Evolutionary conservation across 2,113 vertebrate species (phyloP).

Genomic region (Syngnathus typhle): DNA sequence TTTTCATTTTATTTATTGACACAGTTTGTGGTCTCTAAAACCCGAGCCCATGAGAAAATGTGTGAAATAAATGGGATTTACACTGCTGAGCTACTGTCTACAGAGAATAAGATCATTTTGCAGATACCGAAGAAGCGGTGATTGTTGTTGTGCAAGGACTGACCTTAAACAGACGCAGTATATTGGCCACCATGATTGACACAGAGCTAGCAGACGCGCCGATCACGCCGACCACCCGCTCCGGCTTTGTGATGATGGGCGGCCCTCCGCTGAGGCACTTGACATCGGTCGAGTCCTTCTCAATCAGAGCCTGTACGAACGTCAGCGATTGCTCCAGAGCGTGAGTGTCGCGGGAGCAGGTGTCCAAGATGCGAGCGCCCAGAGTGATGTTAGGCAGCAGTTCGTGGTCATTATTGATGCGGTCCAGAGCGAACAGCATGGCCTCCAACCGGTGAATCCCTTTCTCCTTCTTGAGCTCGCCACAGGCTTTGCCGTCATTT

Average conservation of each 20-base stretch:
- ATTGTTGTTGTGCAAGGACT: conserved; percentile 35
- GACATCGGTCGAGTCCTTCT: conserved; percentile 92
- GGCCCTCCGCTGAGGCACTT: conserved; percentile 87
- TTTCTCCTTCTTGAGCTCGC: conserved; percentile 95
- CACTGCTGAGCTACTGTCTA: too few species aligned
- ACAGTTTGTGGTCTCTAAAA: not conserved
- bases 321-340: conserved; percentile 95
- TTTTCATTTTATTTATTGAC: not conserved
- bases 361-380: conserved; percentile 91
- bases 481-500: conserved; percentile 84
- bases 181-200: conserved; percentile 98
- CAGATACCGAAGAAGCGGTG: not conserved
- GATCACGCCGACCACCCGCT: conserved; percentile 89
- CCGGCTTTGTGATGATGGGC: conserved; percentile 92
- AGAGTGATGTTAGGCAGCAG: conserved; percentile 94
- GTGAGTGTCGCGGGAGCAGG: conserved; percentile 92
- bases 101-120: not conserved
- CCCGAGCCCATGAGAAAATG: not conserved
- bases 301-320: conserved; percentile 92
- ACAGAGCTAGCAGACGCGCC: conserved; percentile 92
- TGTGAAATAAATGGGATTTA: not conserved
- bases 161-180: conserved; percentile 94
- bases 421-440: conserved; percentile 92
- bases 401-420: conserved; percentile 92
- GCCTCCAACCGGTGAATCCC: conserved; percentile 93